Conservation (phyloP, 2,888 invertebrate genomes). For the Ernsta delagoae region DNA sequence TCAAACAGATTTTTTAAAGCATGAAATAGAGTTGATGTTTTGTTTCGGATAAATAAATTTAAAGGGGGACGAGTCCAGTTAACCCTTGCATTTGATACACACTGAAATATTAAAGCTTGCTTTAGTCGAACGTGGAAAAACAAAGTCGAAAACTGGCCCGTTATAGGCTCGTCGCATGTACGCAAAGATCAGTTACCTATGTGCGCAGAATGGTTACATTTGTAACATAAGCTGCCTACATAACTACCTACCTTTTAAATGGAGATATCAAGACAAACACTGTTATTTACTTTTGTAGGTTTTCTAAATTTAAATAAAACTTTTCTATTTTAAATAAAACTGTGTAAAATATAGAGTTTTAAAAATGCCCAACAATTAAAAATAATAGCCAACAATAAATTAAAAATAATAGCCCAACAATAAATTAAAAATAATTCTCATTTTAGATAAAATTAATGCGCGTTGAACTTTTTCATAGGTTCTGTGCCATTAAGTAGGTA, state of each 20-base stretch:
- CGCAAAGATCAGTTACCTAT: constrained; percentile 64
- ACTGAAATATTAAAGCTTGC: constrained; percentile 82
- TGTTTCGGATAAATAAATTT: constrained; percentile 25
- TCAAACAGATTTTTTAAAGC: not conserved
- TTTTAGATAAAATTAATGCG: too few relatives aligned
- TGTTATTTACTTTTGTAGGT: too few relatives aligned
- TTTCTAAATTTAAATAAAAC: too few relatives aligned
- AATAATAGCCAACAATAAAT: too few relatives aligned
- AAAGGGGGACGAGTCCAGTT: constrained; percentile 55
- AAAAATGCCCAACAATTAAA: too few relatives aligned
- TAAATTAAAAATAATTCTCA: too few relatives aligned
- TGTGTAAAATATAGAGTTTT: too few relatives aligned
- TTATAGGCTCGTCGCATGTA: constrained; percentile 79
- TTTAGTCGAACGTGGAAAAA: constrained; percentile 81
- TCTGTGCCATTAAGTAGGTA: too few relatives aligned
- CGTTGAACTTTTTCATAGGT: too few relatives aligned
- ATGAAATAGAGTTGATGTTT: constrained; percentile 2
- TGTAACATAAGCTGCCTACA: not conserved
- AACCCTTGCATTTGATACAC: constrained; percentile 80
- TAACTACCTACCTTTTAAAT: not conserved
- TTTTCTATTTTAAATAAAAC: too few relatives aligned
- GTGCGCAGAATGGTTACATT: constrained; percentile 9
- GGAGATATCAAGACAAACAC: not conserved
- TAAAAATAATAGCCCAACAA: too few relatives aligned
- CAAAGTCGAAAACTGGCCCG: constrained; percentile 81